These are phyloP conservation scores for Watsonalla binaria DNA, from an alignment of 2,888 invertebrate species.

Conservation along the genomic window DNA sequence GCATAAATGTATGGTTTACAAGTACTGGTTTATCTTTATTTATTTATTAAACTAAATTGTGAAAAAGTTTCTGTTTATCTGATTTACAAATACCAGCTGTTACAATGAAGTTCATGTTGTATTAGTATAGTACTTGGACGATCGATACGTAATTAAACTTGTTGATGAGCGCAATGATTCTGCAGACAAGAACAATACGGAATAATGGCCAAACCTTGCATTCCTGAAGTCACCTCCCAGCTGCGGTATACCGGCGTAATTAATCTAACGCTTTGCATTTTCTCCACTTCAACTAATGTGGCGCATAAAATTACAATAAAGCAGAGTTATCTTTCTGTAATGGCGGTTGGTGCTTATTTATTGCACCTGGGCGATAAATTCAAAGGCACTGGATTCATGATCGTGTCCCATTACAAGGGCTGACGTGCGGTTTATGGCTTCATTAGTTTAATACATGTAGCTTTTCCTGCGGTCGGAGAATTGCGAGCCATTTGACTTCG, in stretches of 20 bases:
- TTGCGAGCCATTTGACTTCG: not conserved
- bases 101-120: too few relatives aligned
- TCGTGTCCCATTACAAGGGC: slow-evolving; percentile 17
- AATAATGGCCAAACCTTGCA: slow-evolving; percentile 23
- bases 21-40: too few relatives aligned
- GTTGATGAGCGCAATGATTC: too few relatives aligned
- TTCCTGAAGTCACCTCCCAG: not conserved
- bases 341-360: slow-evolving; percentile 53
- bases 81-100: too few relatives aligned
- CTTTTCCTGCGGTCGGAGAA: not conserved
- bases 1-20: too few relatives aligned
- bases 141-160: too few relatives aligned
- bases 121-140: too few relatives aligned
- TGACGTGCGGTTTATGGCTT: not conserved
- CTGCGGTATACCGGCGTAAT: not conserved
- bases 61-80: too few relatives aligned
- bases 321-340: slow-evolving; percentile 51
- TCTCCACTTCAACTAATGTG: slow-evolving; percentile 34
- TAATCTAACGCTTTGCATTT: slow-evolving; percentile 7
- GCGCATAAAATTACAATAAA: slow-evolving; percentile 66
- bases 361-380: slow-evolving; percentile 41
- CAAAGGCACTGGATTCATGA: slow-evolving; percentile 21
- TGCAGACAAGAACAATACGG: too few relatives aligned
- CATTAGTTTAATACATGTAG: not conserved
- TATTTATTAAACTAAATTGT: too few relatives aligned